Percentiles rank a stretch among this genome's conserved stretches.
phyloP scores from a whole-genome alignment of 2,797 vertebrate genomes.

The Chaetodon trifasciatus region DNA sequence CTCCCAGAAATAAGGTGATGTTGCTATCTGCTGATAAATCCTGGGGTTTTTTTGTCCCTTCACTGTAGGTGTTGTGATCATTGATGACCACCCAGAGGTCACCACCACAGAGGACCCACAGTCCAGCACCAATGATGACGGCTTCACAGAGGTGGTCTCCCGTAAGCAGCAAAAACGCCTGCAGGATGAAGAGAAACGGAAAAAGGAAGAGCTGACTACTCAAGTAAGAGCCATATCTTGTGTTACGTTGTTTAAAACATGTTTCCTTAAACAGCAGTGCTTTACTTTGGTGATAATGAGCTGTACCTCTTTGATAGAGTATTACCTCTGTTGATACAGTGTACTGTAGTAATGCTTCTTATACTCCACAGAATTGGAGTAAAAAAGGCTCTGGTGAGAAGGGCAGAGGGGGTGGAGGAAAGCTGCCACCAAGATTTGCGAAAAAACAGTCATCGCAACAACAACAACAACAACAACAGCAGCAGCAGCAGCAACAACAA shows the following conservation, averaged over 20 bases:
- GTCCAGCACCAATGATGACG: slow-evolving; percentile 95
- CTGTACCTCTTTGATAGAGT: not conserved
- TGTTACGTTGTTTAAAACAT: not conserved
- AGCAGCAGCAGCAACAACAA: slow-evolving; percentile 70
- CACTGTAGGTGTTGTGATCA: slow-evolving; percentile 95
- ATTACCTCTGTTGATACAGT: not conserved
- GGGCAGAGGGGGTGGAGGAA: slow-evolving; percentile 92
- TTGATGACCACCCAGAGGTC: slow-evolving; percentile 99
- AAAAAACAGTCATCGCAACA: slow-evolving; percentile 93
- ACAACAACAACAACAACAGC: slow-evolving; percentile 66
- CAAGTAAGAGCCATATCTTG: slow-evolving; percentile 84
- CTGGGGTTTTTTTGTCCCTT: not conserved
- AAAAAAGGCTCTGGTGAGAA: slow-evolving; percentile 96
- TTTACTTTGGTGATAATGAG: not conserved
- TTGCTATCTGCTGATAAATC: no score
- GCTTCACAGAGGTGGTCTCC: slow-evolving; percentile 99
- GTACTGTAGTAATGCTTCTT: not conserved
- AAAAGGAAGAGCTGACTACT: slow-evolving; percentile 97
- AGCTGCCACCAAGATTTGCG: slow-evolving; percentile 97
- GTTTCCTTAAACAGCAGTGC: not conserved
- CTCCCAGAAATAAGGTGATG: no score
- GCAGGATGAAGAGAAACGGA: slow-evolving; percentile 97
- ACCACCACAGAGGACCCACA: slow-evolving; percentile 97
- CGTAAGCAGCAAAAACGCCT: slow-evolving; percentile 98
- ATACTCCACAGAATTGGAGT: slow-evolving; percentile 90